Evolutionary conservation across 2,888 invertebrate species (phyloP).

Genomic region (Thumatha senex): DNA sequence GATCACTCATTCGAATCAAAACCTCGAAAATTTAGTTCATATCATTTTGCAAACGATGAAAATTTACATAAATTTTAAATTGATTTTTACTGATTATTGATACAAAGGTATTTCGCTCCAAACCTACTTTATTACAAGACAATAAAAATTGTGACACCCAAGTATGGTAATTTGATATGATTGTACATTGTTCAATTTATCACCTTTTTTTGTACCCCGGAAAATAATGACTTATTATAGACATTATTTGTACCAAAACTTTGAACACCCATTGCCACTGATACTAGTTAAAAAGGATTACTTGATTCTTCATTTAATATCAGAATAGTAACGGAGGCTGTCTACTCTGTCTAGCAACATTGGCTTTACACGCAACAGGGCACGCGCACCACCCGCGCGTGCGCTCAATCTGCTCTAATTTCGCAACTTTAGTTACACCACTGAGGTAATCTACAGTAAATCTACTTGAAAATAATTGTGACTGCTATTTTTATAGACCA

Average conservation of each 20-base stretch:
- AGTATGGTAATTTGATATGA: too few relatives aligned
- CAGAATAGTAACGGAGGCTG: conserved; percentile 37
- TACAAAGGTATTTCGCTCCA: too few relatives aligned
- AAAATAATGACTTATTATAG: neutral
- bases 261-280: conserved; percentile 3
- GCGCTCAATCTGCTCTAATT: conserved; percentile 69
- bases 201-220: too few relatives aligned
- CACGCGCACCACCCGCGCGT: conserved; percentile 50
- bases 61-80: too few relatives aligned
- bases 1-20: too few relatives aligned
- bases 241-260: neutral
- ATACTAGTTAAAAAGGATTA: conserved; percentile 26
- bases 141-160: too few relatives aligned
- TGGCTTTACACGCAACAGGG: conserved; percentile 40
- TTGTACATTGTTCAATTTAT: neutral
- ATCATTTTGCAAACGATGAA: too few relatives aligned
- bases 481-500: conserved; percentile 14
- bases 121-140: too few relatives aligned
- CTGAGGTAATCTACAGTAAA: conserved; percentile 30
- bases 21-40: too few relatives aligned
- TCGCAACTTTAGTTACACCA: conserved; percentile 57
- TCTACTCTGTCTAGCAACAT: conserved; percentile 26
- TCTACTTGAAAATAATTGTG: conserved; percentile 22
- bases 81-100: too few relatives aligned
- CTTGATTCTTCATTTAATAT: conserved; percentile 39